Evolutionary conservation across 2,888 invertebrate genomes (phyloP), one percentile per base, ranked within the genome.

Genomic region (Diarsia brunnea): DNA sequence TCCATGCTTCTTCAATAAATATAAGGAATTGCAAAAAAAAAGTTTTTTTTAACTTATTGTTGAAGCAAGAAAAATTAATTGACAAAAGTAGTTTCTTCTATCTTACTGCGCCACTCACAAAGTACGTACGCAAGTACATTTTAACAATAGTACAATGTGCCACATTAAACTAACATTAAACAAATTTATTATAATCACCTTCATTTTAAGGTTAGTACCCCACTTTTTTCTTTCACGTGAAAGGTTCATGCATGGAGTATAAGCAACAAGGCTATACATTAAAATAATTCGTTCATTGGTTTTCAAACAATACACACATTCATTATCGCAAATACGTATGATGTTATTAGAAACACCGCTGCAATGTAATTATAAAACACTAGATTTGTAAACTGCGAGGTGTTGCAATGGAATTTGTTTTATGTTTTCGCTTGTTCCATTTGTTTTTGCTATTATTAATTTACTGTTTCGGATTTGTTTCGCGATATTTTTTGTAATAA

Each of bases 151-250:
- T 82, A 76, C 79, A 73, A 75, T 82, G 75, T 68, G 69, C 69
- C 47, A 76, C 64, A 67, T 74, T 69, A 2, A 70, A 85, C 77
- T 75, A 55, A 72, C 71, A 80, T 78, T 66, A 83, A 85, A 78
- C 80, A 83, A 80, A 83, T 84, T 61, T 76, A 82, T 83, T 77
- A 61, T 73, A 73, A 80, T 78, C 16, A 71, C 66, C 45, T 31
- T 51, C 60, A 75, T 71, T 38, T 38, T 81, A 69, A 75, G 84
- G 78, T 81, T 72, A 82, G 64, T 82, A 70, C 38, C 49, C 70
- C 24, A 82, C 51, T 75, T 79, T 61, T 74, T 82, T 73, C 69
- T 83, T 84, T 51, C 77, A 83, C 84, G 84, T 83, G 84, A 84
- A 75, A 60, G 38, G 75, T 78, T 71, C 82, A 83, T 80, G 83